These are phyloP conservation scores for Mactra quadrangularis DNA, from an alignment of 1,140 invertebrate species.

Conservation along the genomic window DNA sequence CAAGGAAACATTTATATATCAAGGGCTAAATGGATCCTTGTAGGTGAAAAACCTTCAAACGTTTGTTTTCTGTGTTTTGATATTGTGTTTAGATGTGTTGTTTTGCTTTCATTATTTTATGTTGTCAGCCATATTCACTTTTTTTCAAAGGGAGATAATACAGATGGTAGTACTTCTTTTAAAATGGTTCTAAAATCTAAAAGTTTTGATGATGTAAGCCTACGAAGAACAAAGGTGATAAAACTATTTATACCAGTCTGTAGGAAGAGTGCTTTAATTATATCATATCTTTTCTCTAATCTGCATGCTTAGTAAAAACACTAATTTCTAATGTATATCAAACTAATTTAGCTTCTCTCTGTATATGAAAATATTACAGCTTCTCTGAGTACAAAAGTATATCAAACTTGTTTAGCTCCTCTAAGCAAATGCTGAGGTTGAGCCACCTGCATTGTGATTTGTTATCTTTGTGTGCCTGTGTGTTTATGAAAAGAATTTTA, in stretches of 20 bases:
- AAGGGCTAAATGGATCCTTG: too few relatives aligned
- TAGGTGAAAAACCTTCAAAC: neutral
- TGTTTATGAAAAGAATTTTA: too few relatives aligned
- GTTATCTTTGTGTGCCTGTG: too few relatives aligned
- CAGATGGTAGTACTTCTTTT: neutral
- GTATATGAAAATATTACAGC: too few relatives aligned
- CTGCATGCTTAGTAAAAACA: neutral
- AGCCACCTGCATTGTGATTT: too few relatives aligned
- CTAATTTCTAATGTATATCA: neutral
- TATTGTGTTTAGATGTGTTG: neutral
- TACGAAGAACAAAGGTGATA: conserved; percentile 8
- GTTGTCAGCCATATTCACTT: neutral
- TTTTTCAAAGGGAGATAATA: conserved; percentile 29
- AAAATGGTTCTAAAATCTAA: conserved; percentile 49
- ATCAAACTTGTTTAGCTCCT: too few relatives aligned
- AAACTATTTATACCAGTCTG: neutral
- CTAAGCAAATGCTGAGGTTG: too few relatives aligned
- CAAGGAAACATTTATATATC: too few relatives aligned
- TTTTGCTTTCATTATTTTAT: neutral
- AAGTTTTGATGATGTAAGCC: conserved; percentile 30
- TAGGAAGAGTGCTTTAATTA: neutral
- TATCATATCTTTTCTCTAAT: neutral
- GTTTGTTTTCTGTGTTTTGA: neutral
- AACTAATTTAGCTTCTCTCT: too few relatives aligned
- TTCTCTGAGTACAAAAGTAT: too few relatives aligned